Evolutionary conservation across 2,113 vertebrate species (phyloP).

Genomic region (Heterocephalus glaber): DNA sequence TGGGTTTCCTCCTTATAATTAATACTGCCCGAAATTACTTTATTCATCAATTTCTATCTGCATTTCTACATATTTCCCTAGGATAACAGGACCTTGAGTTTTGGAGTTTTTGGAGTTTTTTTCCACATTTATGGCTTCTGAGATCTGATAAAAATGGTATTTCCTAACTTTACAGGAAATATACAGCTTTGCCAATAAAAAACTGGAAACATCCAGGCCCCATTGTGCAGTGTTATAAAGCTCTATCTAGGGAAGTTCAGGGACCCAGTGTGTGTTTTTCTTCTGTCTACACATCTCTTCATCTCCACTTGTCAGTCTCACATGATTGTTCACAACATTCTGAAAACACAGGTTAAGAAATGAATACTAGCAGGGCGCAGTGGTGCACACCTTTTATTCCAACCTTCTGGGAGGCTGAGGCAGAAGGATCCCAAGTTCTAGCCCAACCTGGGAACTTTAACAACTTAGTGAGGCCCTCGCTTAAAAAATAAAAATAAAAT

Average conservation of each 20-base stretch:
- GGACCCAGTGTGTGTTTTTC: not conserved
- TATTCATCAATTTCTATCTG: not conserved
- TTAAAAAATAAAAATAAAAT: not conserved
- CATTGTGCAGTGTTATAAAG: not conserved
- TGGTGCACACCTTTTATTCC: not conserved
- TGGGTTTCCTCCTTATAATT: not conserved
- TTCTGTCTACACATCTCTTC: not conserved
- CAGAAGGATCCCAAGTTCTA: not conserved
- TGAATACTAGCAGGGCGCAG: not conserved
- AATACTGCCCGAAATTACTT: not conserved
- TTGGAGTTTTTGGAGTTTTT: not conserved
- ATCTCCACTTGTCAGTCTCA: not conserved
- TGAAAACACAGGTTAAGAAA: not conserved
- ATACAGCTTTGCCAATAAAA: not conserved
- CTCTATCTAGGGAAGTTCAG: not conserved
- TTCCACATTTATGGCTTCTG: not conserved
- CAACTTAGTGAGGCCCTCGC: not conserved
- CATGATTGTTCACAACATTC: not conserved
- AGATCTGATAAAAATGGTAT: not conserved
- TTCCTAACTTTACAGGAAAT: not conserved
- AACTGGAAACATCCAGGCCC: not conserved
- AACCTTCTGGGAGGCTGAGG: not conserved
- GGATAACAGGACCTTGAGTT: not conserved
- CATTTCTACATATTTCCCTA: not conserved
- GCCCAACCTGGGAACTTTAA: not conserved